These are phyloP conservation scores for Xestia ashworthii DNA, from an alignment of 2,888 invertebrate genomes.

Conservation along the genomic window DNA sequence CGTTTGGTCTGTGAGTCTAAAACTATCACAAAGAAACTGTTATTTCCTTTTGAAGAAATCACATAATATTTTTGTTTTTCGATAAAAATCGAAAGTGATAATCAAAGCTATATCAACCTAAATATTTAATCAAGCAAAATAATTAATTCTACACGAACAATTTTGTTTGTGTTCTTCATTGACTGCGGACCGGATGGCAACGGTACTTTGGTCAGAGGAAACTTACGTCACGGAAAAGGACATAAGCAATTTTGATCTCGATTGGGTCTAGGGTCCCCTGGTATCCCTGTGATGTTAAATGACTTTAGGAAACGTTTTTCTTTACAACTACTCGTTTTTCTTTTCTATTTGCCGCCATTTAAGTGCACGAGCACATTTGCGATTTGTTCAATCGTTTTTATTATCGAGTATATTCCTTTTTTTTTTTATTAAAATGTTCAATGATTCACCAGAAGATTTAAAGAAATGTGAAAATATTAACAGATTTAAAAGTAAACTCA, in stretches of 20 bases:
- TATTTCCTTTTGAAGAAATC: not conserved
- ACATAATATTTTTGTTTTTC: not conserved
- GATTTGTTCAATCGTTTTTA: not conserved
- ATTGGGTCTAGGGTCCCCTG: constrained; percentile 58
- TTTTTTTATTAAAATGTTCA: not conserved
- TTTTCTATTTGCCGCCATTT: not conserved
- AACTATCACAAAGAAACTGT: not conserved
- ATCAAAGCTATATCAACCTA: not conserved
- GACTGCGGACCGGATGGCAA: constrained; percentile 43
- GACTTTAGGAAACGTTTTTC: constrained; percentile 31
- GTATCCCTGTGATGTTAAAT: constrained; percentile 35
- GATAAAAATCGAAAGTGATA: not conserved
- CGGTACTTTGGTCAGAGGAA: constrained; percentile 60
- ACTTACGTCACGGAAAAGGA: constrained; percentile 65
- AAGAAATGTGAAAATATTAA: no score
- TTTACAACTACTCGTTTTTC: no score
- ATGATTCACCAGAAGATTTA: no score
- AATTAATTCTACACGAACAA: not conserved
- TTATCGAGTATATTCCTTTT: no score
- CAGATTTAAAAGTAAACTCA: no score
- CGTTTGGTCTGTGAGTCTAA: no score
- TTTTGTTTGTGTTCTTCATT: constrained; percentile 14
- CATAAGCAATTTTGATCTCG: constrained; percentile 66
- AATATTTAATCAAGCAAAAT: not conserved
- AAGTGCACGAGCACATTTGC: not conserved